Base-by-base conservation (phyloP, 2,113 vertebrate species). In the Pogonocichla stellata region DNA sequence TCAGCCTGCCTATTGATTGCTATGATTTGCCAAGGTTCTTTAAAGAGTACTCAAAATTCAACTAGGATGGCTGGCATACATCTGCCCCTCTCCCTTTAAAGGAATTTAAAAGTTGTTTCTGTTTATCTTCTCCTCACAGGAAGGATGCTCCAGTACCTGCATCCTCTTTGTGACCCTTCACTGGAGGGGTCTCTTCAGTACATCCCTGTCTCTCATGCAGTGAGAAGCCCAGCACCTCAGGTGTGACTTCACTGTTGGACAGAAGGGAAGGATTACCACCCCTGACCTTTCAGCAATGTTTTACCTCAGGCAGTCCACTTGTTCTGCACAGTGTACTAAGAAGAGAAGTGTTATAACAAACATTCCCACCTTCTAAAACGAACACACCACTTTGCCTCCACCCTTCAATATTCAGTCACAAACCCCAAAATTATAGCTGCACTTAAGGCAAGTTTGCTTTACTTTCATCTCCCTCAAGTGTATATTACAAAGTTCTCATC, bases 21-120 rank as follows among this genome's bases (percentile, higher is more conserved):
- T 80, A 60, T 45, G 42, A 92, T 60, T 90, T 67, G 38, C 11
- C 60, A 65, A 81, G 42, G 28, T 71, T 90, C 73, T 91, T 75
- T 53, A 95, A 94, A 65, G n/a, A 64, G 47, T 70, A 79, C 48
- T 89, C 82, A 95, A 84, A 90, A 94, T 93, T 84, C 70, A 86
- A 9, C 16, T 40, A 88, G 48, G 33, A 53, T 47, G 33, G 69
- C 38, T 73, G 34, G 51, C 72, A 87, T 31, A 70, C 14, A 51
- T 67, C 29, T 71, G 43, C 15, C 43, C 14, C 33, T 40, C 56
- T 83, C 28, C 67, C 47, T 80, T 80, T n/a, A 67, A 80, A 60
- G 33, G 22, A 42, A 60, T 54, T 66, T 20, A 51, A 22, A 86
- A 58, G 48, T 40, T 80, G 51, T 33, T 81, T 60, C 87, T 67